A percentile compares a stretch with the other conserved stretches of the same genome.
Evolutionary conservation across 2,113 vertebrate genomes (phyloP).

Genomic region (Menura novaehollandiae): DNA sequence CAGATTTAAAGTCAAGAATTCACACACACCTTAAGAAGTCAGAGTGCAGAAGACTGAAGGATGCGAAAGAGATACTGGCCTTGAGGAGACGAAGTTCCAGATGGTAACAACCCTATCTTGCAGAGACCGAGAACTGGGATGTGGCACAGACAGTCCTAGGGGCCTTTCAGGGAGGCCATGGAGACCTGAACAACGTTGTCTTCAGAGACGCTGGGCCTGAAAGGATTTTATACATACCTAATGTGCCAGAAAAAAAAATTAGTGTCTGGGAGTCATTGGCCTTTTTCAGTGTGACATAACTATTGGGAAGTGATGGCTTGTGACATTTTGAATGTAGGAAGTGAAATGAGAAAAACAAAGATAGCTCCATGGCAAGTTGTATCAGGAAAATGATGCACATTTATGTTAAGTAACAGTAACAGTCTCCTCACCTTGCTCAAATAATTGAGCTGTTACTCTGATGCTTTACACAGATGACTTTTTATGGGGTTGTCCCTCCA

Average conservation of each 20-base stretch:
- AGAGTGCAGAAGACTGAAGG: background rate
- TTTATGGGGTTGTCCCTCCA: background rate
- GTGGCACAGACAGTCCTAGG: background rate
- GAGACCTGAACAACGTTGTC: background rate
- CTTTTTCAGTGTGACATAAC: slow-evolving; percentile 39
- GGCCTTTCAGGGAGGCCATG: background rate
- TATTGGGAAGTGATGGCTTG: slow-evolving; percentile 5
- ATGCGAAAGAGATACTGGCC: background rate
- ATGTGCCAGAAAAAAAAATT: background rate
- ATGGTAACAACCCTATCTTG: background rate
- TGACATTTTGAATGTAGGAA: slow-evolving; percentile 38
- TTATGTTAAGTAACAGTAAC: background rate
- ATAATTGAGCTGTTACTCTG: background rate
- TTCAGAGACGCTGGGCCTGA: background rate
- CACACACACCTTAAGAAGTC: background rate
- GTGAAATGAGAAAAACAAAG: background rate
- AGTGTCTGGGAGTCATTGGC: slow-evolving; percentile 45
- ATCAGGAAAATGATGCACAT: background rate
- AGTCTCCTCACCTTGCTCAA: background rate
- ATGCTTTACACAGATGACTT: background rate
- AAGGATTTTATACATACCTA: slow-evolving; percentile 6
- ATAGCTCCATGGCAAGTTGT: background rate
- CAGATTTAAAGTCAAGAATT: background rate
- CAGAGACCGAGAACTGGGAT: background rate
- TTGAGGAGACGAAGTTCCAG: background rate